A percentile compares a stretch with the other conserved stretches of the same genome.
These are phyloP conservation scores for Cremastobaeus sp. DNA, from an alignment of 2,888 invertebrate species.

Conservation along the genomic window DNA sequence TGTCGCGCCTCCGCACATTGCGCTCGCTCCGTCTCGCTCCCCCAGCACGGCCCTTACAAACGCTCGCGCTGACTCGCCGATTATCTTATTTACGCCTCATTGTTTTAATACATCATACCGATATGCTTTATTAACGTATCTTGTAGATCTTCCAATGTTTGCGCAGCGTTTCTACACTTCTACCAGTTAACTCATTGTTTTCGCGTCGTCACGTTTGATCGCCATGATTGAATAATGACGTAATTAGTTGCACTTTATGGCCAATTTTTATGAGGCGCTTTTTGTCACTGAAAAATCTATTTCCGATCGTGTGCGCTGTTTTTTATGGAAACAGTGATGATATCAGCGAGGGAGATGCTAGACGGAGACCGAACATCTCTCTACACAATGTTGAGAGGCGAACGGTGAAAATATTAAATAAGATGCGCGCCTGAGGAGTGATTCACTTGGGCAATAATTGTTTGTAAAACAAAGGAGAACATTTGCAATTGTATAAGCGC, in stretches of 20 bases:
- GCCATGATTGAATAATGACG: constrained; percentile 35
- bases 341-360: no score
- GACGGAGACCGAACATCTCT: no score
- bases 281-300: no score
- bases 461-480: no score
- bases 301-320: no score
- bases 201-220: constrained; percentile 39
- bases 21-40: constrained; percentile 45
- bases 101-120: constrained; percentile 77
- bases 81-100: constrained; percentile 78
- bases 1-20: constrained; percentile 44
- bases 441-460: no score
- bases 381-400: no score
- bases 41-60: constrained; percentile 66
- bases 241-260: constrained; percentile 19
- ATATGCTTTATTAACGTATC: constrained; percentile 71
- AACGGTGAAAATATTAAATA: no score
- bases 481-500: no score
- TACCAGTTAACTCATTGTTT: constrained; percentile 32
- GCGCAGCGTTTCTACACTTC: constrained; percentile 35
- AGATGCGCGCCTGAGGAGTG: no score
- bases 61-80: constrained; percentile 71
- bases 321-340: no score
- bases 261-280: no score
- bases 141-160: constrained; percentile 57